These are phyloP conservation scores for Holacanthus passer DNA, from an alignment of 2,113 vertebrate species.

Conservation along the genomic window DNA sequence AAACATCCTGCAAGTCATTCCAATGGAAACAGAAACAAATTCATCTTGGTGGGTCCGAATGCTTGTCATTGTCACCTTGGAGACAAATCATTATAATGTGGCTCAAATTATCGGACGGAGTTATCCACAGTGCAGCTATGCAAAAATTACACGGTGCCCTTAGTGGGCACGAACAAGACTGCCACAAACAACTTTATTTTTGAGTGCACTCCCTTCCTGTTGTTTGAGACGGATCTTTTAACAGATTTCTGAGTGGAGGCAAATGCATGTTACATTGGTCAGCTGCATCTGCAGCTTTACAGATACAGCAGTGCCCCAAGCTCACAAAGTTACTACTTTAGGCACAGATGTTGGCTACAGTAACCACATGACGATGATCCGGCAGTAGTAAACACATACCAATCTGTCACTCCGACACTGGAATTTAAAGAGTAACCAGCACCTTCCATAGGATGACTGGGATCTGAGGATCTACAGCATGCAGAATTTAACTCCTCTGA, in stretches of 20 bases:
- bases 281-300: slow-evolving; percentile 59
- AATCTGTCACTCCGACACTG: slow-evolving; percentile 18
- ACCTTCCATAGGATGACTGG: slow-evolving; percentile 8
- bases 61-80: slow-evolving; percentile 52
- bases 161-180: slow-evolving; percentile 63
- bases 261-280: slow-evolving; percentile 68
- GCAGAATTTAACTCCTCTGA: not conserved
- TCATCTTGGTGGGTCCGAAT: slow-evolving; percentile 47
- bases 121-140: slow-evolving; percentile 43
- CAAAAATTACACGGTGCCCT: slow-evolving; percentile 66
- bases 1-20: slow-evolving; percentile 24
- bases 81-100: slow-evolving; percentile 45
- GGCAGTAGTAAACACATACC: slow-evolving; percentile 64
- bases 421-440: slow-evolving; percentile 39
- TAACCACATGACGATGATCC: slow-evolving; percentile 52
- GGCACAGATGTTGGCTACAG: slow-evolving; percentile 31
- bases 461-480: not conserved
- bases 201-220: slow-evolving; percentile 83
- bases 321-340: slow-evolving; percentile 50
- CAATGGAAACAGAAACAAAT: slow-evolving; percentile 25
- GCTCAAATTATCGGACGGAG: slow-evolving; percentile 32
- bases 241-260: slow-evolving; percentile 68
- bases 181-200: slow-evolving; percentile 83
- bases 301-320: slow-evolving; percentile 30
- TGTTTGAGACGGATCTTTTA: slow-evolving; percentile 81